A percentile compares a stretch with the other conserved stretches of the same genome.
Evolutionary conservation across 2,888 invertebrate species (phyloP).

Genomic region (Papilio protenor): DNA sequence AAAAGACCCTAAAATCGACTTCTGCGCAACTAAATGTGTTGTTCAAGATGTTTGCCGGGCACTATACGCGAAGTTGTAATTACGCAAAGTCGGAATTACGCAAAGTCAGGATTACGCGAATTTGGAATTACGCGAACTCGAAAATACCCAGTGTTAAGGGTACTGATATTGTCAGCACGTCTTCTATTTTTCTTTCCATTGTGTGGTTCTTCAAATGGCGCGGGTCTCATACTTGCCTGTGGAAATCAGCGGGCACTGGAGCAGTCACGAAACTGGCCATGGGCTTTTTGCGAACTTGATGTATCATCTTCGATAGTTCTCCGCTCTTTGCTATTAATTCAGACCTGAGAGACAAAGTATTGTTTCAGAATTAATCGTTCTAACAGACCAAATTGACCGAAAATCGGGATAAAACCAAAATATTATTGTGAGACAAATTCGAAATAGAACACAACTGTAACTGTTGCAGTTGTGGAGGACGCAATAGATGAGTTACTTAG

Average conservation of each 20-base stretch:
- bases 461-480: background rate
- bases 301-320: slow-evolving; percentile 92
- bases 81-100: background rate
- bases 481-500: background rate
- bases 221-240: slow-evolving; percentile 84
- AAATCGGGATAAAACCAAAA: background rate
- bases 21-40: no score
- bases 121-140: background rate
- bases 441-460: background rate
- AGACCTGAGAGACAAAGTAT: slow-evolving; percentile 78
- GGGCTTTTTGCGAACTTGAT: slow-evolving; percentile 93
- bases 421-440: background rate
- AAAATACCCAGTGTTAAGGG: background rate
- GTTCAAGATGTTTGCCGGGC: no score
- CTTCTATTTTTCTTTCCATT: background rate
- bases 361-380: background rate
- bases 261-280: slow-evolving; percentile 95
- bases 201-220: background rate
- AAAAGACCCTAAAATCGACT: no score
- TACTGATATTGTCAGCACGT: background rate
- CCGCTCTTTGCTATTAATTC: slow-evolving; percentile 92
- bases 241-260: slow-evolving; percentile 95
- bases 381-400: background rate
- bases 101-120: background rate
- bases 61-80: no score